Conservation (phyloP, 1,140 invertebrate genomes). For the Battus philenor region DNA sequence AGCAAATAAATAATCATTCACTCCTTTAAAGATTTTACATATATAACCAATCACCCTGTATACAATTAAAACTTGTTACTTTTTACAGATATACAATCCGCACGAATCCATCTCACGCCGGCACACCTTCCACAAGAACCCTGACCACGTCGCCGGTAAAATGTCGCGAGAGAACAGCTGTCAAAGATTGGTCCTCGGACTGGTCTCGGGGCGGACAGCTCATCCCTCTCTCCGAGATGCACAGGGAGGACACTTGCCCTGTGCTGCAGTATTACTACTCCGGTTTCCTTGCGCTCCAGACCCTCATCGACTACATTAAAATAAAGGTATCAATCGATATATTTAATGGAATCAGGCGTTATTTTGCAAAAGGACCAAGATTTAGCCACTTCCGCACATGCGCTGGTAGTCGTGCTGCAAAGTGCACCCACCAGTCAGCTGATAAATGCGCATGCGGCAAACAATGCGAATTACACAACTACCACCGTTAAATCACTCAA, state of each 20-base stretch:
- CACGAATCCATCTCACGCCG: constrained; percentile 80
- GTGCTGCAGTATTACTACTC: constrained; percentile 85
- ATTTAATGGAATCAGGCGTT: neutral
- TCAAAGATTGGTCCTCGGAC: constrained; percentile 64
- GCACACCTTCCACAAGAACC: constrained; percentile 79
- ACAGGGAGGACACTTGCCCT: constrained; percentile 78
- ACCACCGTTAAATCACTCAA: no score
- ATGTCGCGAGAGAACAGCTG: constrained; percentile 78
- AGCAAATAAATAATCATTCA: no score
- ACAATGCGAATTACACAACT: no score
- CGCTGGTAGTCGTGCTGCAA: no score
- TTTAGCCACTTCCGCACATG: no score
- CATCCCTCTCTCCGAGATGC: constrained; percentile 79
- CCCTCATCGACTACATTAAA: constrained; percentile 83
- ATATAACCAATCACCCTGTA: no score
- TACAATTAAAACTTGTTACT: neutral
- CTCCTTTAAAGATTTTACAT: no score
- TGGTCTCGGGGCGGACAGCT: constrained; percentile 79
- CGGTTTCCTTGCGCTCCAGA: constrained; percentile 84
- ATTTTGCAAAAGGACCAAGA: no score
- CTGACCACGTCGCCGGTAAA: constrained; percentile 80
- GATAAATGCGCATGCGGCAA: no score
- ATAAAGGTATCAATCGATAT: no score
- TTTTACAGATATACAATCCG: constrained; percentile 80
- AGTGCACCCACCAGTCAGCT: no score